Evolutionary conservation across 2,113 vertebrate species (phyloP).

Genomic region (Murina feae): DNA sequence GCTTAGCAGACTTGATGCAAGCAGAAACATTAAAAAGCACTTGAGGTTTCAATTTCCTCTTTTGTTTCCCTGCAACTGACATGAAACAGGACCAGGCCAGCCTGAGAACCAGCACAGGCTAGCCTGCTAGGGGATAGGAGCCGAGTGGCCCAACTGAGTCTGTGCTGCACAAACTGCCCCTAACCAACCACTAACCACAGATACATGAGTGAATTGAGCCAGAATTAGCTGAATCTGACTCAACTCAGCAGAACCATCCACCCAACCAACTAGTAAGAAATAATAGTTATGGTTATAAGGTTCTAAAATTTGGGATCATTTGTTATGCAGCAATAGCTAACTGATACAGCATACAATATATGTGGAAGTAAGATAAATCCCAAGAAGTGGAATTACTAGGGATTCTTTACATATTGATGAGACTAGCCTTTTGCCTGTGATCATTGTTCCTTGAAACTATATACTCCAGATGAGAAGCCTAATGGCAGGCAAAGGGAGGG

Average conservation of each 20-base stretch:
- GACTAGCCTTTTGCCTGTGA: not conserved
- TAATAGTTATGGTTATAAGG: not conserved
- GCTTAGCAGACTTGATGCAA: slow-evolving; percentile 14
- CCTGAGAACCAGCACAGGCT: not conserved
- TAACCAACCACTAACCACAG: not conserved
- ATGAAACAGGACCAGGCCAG: not conserved
- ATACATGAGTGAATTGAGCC: not conserved
- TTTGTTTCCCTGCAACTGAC: slow-evolving; percentile 19
- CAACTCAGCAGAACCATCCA: not conserved
- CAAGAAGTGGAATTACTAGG: not conserved
- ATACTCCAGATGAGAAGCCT: not conserved
- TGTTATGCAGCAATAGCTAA: slow-evolving; percentile 17
- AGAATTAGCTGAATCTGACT: not conserved
- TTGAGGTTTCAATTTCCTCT: slow-evolving; percentile 32
- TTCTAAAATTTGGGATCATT: not conserved
- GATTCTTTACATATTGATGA: slow-evolving; percentile 15
- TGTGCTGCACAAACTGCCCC: not conserved
- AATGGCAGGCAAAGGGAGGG: not conserved
- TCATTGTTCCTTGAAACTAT: slow-evolving; percentile 21
- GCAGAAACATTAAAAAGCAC: slow-evolving; percentile 15
- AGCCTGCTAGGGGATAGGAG: not conserved
- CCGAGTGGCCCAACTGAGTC: not conserved
- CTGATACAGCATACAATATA: not conserved
- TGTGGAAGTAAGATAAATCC: not conserved
- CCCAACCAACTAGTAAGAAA: not conserved